phyloP scores from a whole-genome alignment of 2,113 vertebrate genomes.

The Hydropotes inermis region DNA sequence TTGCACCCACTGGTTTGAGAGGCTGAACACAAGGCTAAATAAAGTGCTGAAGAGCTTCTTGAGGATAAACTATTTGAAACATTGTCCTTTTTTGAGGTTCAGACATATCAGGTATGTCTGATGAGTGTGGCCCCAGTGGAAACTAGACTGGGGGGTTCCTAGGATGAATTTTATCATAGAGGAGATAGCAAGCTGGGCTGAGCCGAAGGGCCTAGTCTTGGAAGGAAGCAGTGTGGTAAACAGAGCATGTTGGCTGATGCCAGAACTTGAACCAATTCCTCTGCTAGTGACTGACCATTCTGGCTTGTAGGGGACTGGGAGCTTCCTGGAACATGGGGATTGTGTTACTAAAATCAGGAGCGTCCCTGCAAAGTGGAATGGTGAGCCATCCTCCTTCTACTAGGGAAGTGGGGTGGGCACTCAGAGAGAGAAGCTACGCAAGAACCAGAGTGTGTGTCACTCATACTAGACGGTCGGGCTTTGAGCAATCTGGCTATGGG shows the following conservation, averaged over 20 bases:
- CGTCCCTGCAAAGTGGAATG: neutral
- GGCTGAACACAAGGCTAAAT: neutral
- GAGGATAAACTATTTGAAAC: neutral
- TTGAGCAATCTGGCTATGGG: neutral
- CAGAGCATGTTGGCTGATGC: neutral
- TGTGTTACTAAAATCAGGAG: neutral
- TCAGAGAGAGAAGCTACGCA: neutral
- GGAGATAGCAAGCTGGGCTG: neutral
- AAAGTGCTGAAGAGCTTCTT: neutral
- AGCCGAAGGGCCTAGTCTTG: neutral
- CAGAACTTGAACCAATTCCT: neutral
- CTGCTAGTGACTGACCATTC: neutral
- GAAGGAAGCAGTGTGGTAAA: neutral
- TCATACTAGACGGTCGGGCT: neutral
- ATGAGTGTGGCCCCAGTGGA: neutral
- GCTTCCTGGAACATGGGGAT: neutral
- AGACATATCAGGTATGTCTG: neutral
- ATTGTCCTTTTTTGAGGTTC: neutral
- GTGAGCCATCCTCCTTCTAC: neutral
- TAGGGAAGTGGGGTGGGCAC: neutral
- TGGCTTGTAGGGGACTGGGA: neutral
- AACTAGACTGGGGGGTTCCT: neutral
- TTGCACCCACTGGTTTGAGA: neutral
- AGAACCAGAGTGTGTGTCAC: neutral
- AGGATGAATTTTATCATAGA: neutral